Conservation (phyloP, 2,797 vertebrate species). For the Holocentrus rufus region DNA sequence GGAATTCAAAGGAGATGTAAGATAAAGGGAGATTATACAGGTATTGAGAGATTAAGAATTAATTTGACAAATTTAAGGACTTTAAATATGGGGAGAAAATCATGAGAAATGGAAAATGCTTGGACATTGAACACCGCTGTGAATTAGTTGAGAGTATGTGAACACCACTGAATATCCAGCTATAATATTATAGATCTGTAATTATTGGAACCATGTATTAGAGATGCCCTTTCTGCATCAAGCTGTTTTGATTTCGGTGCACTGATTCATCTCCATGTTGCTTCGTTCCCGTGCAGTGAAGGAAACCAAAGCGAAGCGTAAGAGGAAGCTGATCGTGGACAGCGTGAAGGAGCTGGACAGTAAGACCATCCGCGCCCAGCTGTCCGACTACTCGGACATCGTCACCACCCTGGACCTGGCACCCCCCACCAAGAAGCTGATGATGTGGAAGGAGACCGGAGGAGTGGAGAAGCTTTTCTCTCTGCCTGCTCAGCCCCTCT, state of each 20-base stretch:
- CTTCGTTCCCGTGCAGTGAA: conserved; percentile 86
- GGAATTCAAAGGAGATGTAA: no score
- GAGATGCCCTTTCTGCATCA: background rate
- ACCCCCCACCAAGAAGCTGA: conserved; percentile 95
- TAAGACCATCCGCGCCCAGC: conserved; percentile 95
- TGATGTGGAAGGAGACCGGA: conserved; percentile 99
- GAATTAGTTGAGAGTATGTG: no score
- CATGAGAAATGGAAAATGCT: no score
- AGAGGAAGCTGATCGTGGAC: conserved; percentile 97
- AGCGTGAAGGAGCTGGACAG: conserved; percentile 96
- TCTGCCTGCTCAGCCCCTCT: conserved; percentile 93
- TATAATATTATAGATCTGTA: no score
- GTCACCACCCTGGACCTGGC: conserved; percentile 96
- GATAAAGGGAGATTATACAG: no score
- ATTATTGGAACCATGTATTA: background rate
- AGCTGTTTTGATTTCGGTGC: background rate
- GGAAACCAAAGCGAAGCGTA: conserved; percentile 96
- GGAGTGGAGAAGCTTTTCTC: conserved; percentile 98
- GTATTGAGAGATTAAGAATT: no score
- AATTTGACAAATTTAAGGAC: no score
- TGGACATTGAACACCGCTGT: no score
- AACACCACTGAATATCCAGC: no score
- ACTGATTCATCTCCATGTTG: background rate
- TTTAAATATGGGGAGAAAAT: no score
- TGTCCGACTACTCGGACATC: conserved; percentile 96